phyloP scores from a whole-genome alignment of 1,140 invertebrate species.

The Sinella curviseta region DNA sequence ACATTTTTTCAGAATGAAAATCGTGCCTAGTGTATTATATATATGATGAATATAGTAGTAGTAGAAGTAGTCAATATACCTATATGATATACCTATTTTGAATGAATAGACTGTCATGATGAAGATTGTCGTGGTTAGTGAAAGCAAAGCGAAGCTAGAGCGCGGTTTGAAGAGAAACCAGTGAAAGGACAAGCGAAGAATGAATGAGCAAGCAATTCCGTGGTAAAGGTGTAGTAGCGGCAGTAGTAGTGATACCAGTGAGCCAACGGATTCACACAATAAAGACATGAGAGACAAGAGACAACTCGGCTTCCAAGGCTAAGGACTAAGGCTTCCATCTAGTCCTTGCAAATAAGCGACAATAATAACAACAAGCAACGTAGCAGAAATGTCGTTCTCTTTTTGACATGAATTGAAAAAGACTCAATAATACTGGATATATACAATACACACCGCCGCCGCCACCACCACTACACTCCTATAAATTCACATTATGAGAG shows the following conservation, averaged over 20 bases:
- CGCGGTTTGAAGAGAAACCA: not conserved
- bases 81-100: no score
- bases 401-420: conserved; percentile 1
- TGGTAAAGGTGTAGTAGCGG: not conserved
- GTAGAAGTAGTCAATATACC: no score
- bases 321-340: no score
- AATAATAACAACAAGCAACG: not conserved
- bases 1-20: no score
- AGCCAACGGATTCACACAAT: no score
- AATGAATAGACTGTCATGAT: no score
- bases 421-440: not conserved
- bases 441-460: not conserved
- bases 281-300: no score
- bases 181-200: not conserved
- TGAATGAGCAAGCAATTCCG: not conserved
- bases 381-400: not conserved
- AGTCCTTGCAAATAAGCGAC: not conserved
- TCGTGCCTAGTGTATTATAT: no score
- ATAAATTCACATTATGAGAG: no score
- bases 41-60: no score
- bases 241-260: not conserved
- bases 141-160: not conserved
- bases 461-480: no score
- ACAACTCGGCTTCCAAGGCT: no score
- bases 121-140: not conserved